These are phyloP conservation scores for Sitta carolinensis DNA, from an alignment of 2,797 vertebrate species.

Conservation along the genomic window DNA sequence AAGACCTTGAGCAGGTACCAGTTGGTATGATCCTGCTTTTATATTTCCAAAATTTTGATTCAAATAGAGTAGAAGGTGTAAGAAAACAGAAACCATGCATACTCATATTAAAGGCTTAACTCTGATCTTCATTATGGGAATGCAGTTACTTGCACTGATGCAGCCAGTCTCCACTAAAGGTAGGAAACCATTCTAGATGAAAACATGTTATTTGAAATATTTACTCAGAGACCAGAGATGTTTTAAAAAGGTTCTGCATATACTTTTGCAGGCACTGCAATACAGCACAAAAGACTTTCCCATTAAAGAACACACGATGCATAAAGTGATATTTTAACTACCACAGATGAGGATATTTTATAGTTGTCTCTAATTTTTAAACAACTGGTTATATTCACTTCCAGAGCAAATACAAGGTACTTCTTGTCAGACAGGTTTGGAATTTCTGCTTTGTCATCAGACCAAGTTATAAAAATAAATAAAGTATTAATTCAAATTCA, in stretches of 20 bases:
- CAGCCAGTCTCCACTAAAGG: neutral
- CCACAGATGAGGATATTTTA: neutral
- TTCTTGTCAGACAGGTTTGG: neutral
- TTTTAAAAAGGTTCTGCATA: neutral
- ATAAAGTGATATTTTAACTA: neutral
- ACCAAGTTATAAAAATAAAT: neutral
- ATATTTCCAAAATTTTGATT: neutral
- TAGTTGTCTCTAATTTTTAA: neutral
- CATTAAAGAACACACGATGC: neutral
- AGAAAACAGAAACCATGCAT: neutral
- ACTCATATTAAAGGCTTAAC: neutral
- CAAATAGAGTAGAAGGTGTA: neutral
- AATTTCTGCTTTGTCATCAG: slow-evolving; percentile 22
- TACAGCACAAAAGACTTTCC: neutral
- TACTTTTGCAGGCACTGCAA: neutral
- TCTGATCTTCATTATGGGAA: neutral
- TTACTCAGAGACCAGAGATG: neutral
- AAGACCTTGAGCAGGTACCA: neutral
- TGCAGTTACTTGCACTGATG: neutral
- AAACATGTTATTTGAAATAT: neutral
- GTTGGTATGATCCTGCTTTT: neutral
- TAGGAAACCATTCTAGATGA: neutral
- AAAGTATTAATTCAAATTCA: neutral
- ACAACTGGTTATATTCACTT: neutral
- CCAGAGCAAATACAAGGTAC: neutral